Base-by-base conservation (phyloP, 2,888 invertebrate genomes). In the Catocala fraxini region DNA sequence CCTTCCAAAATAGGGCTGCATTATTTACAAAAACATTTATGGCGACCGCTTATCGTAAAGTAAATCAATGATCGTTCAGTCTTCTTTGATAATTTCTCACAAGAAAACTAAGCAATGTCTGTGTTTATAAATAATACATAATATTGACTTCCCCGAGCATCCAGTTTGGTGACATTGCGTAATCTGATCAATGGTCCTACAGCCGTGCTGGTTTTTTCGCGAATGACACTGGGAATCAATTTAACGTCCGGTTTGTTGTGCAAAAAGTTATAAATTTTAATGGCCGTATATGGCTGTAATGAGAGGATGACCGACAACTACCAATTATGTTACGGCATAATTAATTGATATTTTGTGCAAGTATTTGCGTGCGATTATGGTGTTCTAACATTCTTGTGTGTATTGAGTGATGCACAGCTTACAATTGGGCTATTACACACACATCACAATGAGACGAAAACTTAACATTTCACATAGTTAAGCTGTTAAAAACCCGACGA, bases 391-490 rank as follows among this genome's bases (percentile, higher is more conserved):
- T 55, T 48, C 39, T 41, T 41, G 25, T 34, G 56, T 54, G 43
- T 59, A 59, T 62, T 49, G 52, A 64, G 49, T 56, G 75, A 70
- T 63, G 71, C 63, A 65, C 58, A 67, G 59, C 41, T 48, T 54
- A 68, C 65, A 75, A 71, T 69, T 64, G 65, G 67, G 47, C 81
- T 78, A 87, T 90, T 88, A 87, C 85, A 78, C 73, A 78, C 79
- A 79, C 82, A 81, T 83, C 83, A 93, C 93, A 94, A 93, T 92
- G 85, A 90, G 86, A 82, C 86, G 80, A 87, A 91, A 89, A 87
- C 84, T 82, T 78, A 80, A 85, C 86, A 72, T 91, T 93, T 94
- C 94, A 87, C 94, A 94, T 93, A 93, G 94, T 94, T 94, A 93
- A 87, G 89, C 89, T 82, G 88, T 91, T 92, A 91, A 92, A 91